phyloP scores from a whole-genome alignment of 2,113 vertebrate genomes.

The Pterocles burchelli region DNA sequence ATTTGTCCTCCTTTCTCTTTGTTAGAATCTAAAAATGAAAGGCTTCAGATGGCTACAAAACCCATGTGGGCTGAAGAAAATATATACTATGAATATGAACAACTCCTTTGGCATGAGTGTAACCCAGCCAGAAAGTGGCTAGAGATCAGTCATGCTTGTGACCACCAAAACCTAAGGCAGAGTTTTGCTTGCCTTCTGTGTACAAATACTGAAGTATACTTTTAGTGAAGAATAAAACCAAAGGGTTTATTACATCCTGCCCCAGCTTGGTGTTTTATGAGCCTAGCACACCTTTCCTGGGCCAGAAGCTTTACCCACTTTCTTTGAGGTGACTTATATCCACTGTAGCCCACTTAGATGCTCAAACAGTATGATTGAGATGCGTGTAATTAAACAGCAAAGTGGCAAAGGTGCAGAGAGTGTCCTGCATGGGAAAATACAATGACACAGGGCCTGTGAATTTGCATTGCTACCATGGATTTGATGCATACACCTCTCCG shows the following conservation, averaged over 20 bases:
- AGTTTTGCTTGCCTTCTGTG: not conserved
- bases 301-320: not conserved
- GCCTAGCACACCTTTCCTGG: not conserved
- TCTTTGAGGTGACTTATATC: not conserved
- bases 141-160: not conserved
- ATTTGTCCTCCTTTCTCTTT: not conserved
- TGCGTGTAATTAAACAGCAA: not conserved
- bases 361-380: not conserved
- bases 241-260: not conserved
- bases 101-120: not conserved
- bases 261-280: fast-evolving
- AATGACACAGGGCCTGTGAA: not conserved
- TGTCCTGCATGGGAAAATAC: not conserved
- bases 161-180: not conserved
- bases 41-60: not conserved
- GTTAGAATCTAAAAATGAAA: not conserved
- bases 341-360: not conserved
- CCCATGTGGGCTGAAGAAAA: not conserved
- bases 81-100: not conserved
- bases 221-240: not conserved
- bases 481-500: not conserved
- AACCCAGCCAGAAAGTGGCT: not conserved
- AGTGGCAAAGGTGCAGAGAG: not conserved
- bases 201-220: not conserved
- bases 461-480: not conserved